phyloP scores from a whole-genome alignment of 2,113 vertebrate genomes.

The Sinocyclocheilus maitianheensis region DNA sequence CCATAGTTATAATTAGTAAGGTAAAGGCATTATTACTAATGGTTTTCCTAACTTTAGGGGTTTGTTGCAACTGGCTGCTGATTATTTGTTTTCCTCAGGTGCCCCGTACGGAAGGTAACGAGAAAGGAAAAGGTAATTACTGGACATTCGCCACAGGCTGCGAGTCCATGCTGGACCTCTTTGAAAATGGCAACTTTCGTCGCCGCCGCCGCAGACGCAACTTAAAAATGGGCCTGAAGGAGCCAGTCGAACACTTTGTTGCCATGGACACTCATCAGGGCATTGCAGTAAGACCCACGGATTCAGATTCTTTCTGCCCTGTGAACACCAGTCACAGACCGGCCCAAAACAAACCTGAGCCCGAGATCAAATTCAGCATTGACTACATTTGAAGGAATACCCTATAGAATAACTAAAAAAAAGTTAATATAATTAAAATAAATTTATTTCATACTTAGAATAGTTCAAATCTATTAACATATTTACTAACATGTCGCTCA shows the following conservation, averaged over 20 bases:
- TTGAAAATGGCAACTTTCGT: constrained; percentile 95
- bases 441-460: too few relatives aligned
- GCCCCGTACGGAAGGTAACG: constrained; percentile 91
- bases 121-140: constrained; percentile 95
- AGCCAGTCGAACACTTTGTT: constrained; percentile 68
- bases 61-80: constrained; percentile 26
- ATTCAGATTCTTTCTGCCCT: constrained; percentile 74
- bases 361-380: constrained; percentile 96
- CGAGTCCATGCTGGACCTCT: constrained; percentile 95
- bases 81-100: constrained; percentile 75
- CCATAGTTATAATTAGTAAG: constrained; percentile 2
- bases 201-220: constrained; percentile 85
- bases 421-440: too few relatives aligned
- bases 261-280: constrained; percentile 62
- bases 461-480: too few relatives aligned
- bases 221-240: constrained; percentile 80
- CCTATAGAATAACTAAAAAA: too few relatives aligned
- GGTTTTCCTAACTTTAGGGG: background rate
- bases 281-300: constrained; percentile 52
- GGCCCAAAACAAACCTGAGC: constrained; percentile 75
- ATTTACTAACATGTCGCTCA: too few relatives aligned
- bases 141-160: constrained; percentile 97
- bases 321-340: constrained; percentile 63
- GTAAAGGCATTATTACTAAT: background rate
- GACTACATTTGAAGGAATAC: too few relatives aligned